Conservation (phyloP, 2,888 invertebrate species). For the Tenthredo notha region DNA sequence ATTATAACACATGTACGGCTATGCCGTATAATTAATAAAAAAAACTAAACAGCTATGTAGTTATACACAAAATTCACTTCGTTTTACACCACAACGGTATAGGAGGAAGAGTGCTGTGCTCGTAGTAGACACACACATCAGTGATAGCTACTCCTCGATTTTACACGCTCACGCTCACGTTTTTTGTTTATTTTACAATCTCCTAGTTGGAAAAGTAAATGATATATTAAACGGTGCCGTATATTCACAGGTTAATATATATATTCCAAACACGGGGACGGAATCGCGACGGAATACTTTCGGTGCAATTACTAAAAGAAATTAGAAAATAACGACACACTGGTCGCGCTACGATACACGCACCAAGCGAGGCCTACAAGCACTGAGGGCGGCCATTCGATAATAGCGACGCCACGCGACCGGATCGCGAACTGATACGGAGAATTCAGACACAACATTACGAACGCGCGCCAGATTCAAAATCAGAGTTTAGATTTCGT, state of each 20-base stretch:
- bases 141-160: neutral
- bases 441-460: neutral
- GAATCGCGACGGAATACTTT: slow-evolving; percentile 62
- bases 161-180: neutral
- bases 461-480: slow-evolving; percentile 52
- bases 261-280: slow-evolving; percentile 37
- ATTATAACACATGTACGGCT: slow-evolving; percentile 2
- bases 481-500: slow-evolving; percentile 37
- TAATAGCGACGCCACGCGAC: slow-evolving; percentile 66
- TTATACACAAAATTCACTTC: neutral
- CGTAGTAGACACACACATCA: neutral
- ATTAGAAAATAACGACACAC: slow-evolving; percentile 59
- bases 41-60: neutral
- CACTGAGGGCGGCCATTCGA: slow-evolving; percentile 76
- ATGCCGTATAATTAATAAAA: neutral
- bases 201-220: neutral
- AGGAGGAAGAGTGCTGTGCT: neutral
- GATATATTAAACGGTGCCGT: neutral
- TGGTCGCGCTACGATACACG: slow-evolving; percentile 68
- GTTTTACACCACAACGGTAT: neutral
- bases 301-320: slow-evolving; percentile 54
- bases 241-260: neutral
- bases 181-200: neutral
- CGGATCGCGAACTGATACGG: slow-evolving; percentile 50
- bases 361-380: slow-evolving; percentile 75